phyloP scores from a whole-genome alignment of 2,888 invertebrate genomes.

The Torymus tubicola region DNA sequence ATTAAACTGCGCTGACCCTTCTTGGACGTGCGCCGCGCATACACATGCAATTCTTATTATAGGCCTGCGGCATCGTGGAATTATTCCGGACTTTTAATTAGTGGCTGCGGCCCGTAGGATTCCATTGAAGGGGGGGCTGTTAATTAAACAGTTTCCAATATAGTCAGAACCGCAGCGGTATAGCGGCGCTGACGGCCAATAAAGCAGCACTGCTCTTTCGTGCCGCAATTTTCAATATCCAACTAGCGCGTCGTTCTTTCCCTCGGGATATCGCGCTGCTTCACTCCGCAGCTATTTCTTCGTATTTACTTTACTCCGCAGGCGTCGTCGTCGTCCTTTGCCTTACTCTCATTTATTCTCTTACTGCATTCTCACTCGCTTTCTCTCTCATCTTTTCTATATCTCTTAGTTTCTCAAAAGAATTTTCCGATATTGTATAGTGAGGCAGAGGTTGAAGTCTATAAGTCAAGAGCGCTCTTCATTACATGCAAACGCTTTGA shows the following conservation, averaged over 20 bases:
- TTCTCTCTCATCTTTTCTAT: not conserved
- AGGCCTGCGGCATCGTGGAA: not conserved
- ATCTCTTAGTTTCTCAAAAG: not conserved
- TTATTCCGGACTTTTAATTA: constrained; percentile 43
- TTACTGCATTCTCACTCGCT: not conserved
- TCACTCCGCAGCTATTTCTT: too few relatives aligned
- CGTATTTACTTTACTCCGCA: too few relatives aligned
- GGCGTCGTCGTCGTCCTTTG: not conserved
- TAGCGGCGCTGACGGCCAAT: not conserved
- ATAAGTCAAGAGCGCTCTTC: too few relatives aligned
- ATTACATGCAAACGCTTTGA: too few relatives aligned
- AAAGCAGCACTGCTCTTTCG: constrained; percentile 13
- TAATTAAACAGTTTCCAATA: constrained; percentile 51
- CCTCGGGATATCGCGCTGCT: too few relatives aligned
- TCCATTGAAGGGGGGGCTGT: not conserved
- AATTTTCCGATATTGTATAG: not conserved
- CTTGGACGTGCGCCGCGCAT: too few relatives aligned
- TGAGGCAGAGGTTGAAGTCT: not conserved
- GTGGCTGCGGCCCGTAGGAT: not conserved
- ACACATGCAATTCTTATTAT: too few relatives aligned
- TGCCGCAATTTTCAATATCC: constrained; percentile 23
- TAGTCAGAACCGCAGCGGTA: not conserved
- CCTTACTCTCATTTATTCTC: not conserved
- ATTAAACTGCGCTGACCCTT: too few relatives aligned
- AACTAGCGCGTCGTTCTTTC: too few relatives aligned